These are phyloP conservation scores for Drosophila subpulchrella DNA, from an alignment of 1,140 invertebrate species.

Conservation along the genomic window DNA sequence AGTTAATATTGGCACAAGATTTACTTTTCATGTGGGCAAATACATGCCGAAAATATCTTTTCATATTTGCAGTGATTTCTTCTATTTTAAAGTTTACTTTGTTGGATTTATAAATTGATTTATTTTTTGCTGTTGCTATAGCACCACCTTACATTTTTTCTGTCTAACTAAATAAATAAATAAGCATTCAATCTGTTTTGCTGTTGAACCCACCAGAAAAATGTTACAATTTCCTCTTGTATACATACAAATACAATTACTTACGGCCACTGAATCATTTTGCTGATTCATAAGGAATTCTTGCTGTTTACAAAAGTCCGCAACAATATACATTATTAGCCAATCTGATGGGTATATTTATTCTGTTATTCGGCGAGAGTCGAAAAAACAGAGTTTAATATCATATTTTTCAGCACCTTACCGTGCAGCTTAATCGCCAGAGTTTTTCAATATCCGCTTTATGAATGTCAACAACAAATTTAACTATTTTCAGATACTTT, in stretches of 20 bases:
- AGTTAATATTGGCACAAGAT: constrained; percentile 50
- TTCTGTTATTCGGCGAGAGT: neutral
- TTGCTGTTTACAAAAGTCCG: neutral
- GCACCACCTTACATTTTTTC: too few relatives aligned
- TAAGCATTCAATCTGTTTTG: neutral
- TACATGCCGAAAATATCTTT: too few relatives aligned
- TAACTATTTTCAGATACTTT: constrained; percentile 2
- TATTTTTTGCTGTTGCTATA: constrained; percentile 19
- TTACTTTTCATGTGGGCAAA: constrained; percentile 49
- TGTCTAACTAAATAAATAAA: too few relatives aligned
- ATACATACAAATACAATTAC: neutral
- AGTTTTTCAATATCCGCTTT: neutral
- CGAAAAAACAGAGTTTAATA: neutral
- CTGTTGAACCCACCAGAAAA: neutral
- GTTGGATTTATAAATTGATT: constrained; percentile 41
- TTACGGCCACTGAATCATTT: neutral
- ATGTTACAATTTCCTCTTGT: neutral
- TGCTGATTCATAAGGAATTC: neutral
- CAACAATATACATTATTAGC: neutral
- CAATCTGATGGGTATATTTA: neutral
- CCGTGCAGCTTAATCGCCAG: neutral
- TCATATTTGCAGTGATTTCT: constrained; percentile 50
- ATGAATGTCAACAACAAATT: neutral
- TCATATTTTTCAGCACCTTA: neutral
- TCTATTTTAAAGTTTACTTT: constrained; percentile 28